Evolutionary conservation across 2,113 vertebrate species (phyloP), one percentile per base, ranked within the genome.

Genomic region (Gymnocephalus cernua): DNA sequence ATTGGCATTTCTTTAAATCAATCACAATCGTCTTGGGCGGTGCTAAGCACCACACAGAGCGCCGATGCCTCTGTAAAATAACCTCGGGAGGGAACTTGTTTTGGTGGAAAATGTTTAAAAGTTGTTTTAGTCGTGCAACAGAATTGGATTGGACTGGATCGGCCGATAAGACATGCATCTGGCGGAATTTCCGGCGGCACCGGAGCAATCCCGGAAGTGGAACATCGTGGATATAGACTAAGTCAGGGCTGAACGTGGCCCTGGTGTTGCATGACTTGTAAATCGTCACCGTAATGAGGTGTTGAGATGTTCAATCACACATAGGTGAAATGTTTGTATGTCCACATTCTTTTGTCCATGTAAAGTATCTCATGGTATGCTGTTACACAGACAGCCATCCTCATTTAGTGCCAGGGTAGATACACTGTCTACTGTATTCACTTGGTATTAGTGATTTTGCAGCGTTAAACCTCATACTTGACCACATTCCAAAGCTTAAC

Each of bases 401-500:
- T 38, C 8, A 29, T 41, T 64, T 7, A 29, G 5, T 15, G 29
- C 23, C 51, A 74, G 18, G 11, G 57, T 0, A 2, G 12, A 79
- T 6, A 29, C 15, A 53, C 27, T n/a, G 41, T 32, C 67, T 41
- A 7, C 54, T 23, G 38, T 58, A 44, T 72, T 75, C 29, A 47
- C 9, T 15, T 50, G 47, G 27, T 6, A 50, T 66, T 67, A 23
- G 44, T 25, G 18, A 41, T 68, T 48, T 44, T 7, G 3, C 59
- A 47, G 59, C 19, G 19, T 19, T 81, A 82, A 88, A 67, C 16
- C 64, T 58, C 51, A 14, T 15, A 67, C 80, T 83, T 73, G 73
- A 83, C 73, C 62, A 80, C 32, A 66, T 68, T 78, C 74, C 77
- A 84, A 77, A 79, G 64, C 82, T 74, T 48, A 77, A 80, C 67